A percentile compares a stretch with the other conserved stretches of the same genome.
Evolutionary conservation across 2,113 vertebrate species (phyloP).

Genomic region (Pseudopipra pipra): DNA sequence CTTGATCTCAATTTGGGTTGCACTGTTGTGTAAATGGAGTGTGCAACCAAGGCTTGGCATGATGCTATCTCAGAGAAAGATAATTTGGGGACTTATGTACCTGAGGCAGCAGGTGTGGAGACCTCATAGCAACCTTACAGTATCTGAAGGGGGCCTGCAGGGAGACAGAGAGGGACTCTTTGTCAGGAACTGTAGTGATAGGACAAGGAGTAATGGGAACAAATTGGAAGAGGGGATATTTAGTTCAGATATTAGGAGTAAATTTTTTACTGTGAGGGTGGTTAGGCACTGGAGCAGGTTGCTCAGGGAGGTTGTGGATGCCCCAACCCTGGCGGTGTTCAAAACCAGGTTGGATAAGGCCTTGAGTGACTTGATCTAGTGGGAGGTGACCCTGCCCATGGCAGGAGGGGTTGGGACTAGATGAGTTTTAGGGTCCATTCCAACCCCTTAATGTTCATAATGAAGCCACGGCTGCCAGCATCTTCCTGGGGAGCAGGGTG

Average conservation of each 20-base stretch:
- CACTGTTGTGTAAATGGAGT: not conserved
- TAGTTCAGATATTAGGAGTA: not conserved
- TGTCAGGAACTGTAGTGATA: not conserved
- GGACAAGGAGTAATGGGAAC: not conserved
- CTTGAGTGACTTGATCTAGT: not conserved
- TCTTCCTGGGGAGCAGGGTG: not conserved
- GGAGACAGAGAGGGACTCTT: not conserved
- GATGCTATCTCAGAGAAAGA: not conserved
- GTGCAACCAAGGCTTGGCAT: fast-evolving
- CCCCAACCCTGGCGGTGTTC: not conserved
- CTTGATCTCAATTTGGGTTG: fast-evolving
- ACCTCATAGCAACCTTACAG: not conserved
- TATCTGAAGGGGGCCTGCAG: not conserved
- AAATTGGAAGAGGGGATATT: not conserved
- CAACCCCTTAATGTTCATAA: not conserved
- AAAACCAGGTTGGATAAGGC: not conserved
- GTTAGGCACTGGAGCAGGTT: not conserved
- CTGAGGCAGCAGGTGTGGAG: not conserved
- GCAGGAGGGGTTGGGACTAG: not conserved
- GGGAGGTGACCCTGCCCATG: not conserved
- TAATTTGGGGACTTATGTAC: not conserved
- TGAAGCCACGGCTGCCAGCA: fast-evolving
- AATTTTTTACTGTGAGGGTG: not conserved
- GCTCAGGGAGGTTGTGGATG: not conserved
- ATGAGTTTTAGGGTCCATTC: not conserved